phyloP scores from a whole-genome alignment of 1,140 invertebrate species.

The Notospermus geniculatus region DNA sequence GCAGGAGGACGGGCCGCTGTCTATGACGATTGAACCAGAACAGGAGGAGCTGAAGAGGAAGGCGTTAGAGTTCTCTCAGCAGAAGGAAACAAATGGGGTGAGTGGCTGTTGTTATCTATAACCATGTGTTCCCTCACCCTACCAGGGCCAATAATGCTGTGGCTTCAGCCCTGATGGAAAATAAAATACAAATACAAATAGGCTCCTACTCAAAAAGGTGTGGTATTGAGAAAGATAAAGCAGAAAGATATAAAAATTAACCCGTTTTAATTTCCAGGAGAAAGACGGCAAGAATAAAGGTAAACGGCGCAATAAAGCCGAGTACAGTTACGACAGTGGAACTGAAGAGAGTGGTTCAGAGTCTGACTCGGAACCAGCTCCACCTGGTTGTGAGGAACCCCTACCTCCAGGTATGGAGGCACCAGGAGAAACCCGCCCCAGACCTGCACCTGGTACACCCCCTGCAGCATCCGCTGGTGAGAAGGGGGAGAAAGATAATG shows the following conservation, averaged over 20 bases:
- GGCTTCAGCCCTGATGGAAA: no score
- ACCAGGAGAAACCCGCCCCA: background rate
- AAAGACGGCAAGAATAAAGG: constrained; percentile 27
- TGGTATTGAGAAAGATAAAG: no score
- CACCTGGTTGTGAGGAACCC: constrained; percentile 48
- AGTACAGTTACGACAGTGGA: constrained; percentile 49
- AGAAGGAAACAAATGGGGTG: constrained; percentile 38
- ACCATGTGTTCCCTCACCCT: no score
- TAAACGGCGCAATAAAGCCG: constrained; percentile 46
- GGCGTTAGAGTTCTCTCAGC: constrained; percentile 54
- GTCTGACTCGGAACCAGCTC: constrained; percentile 50
- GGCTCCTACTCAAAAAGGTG: no score
- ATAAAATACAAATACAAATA: no score
- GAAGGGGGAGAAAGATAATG: constrained; percentile 21
- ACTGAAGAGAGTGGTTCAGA: constrained; percentile 48
- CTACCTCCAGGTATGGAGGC: constrained; percentile 40
- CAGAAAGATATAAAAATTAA: no score
- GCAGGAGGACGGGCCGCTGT: constrained; percentile 1
- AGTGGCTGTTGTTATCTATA: no score
- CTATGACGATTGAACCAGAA: constrained; percentile 28
- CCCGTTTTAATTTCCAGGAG: constrained; percentile 2
- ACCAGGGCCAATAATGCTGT: no score
- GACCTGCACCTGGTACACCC: constrained; percentile 3
- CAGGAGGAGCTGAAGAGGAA: constrained; percentile 54
- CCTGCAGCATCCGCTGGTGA: constrained; percentile 24